These are phyloP conservation scores for Amiota mariae DNA, from an alignment of 2,888 invertebrate genomes.

Conservation along the genomic window DNA sequence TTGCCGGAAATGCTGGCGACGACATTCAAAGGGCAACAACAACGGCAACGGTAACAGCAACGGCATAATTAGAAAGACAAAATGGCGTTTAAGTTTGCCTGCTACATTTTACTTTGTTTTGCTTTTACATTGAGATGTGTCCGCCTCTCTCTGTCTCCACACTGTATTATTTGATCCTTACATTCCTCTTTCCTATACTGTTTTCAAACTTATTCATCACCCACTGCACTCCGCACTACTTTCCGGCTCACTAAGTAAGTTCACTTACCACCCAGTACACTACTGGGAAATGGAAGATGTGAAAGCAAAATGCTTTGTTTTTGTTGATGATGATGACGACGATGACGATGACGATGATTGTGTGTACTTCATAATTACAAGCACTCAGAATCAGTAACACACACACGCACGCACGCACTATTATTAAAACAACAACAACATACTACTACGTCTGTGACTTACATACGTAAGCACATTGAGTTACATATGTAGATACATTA, in stretches of 20 bases:
- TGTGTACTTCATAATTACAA: conserved; percentile 1
- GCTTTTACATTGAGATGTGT: conserved; percentile 4
- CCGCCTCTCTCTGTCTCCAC: too few species aligned
- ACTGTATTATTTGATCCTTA: too few species aligned
- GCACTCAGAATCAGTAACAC: background rate
- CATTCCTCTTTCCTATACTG: too few species aligned
- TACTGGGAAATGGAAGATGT: background rate
- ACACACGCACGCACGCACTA: background rate
- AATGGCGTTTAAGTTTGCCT: conserved; percentile 10
- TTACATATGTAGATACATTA: background rate
- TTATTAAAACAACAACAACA: too few species aligned
- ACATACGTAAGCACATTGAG: background rate
- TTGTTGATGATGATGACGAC: background rate
- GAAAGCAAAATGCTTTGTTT: conserved; percentile 11
- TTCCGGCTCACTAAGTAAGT: too few species aligned
- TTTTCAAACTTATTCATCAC: too few species aligned
- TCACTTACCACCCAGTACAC: too few species aligned
- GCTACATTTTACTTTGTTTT: background rate
- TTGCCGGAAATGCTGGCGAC: background rate
- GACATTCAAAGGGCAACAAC: background rate
- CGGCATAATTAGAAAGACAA: conserved; percentile 21
- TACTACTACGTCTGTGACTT: background rate
- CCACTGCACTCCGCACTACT: too few species aligned
- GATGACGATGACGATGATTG: background rate
- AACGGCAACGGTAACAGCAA: background rate